These are phyloP conservation scores for Indicator maculatus DNA, from an alignment of 2,113 vertebrate species.

Conservation along the genomic window DNA sequence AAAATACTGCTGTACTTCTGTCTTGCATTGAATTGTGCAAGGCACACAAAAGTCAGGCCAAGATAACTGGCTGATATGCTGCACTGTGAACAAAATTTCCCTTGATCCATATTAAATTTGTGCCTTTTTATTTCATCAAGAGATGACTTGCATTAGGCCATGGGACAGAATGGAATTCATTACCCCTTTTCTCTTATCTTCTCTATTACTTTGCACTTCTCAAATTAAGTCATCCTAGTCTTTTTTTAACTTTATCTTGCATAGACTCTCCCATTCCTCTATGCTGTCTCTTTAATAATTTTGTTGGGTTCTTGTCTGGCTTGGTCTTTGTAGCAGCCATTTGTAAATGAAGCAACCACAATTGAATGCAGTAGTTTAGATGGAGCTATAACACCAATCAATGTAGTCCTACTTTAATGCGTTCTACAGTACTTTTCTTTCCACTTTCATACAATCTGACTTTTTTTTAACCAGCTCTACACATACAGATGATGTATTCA, in stretches of 20 bases:
- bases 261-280: not conserved
- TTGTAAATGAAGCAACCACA: conserved; percentile 8
- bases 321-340: not conserved
- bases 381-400: not conserved
- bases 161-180: conserved; percentile 17
- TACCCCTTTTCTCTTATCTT: conserved; percentile 33
- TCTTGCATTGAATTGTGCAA: not conserved
- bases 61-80: not conserved
- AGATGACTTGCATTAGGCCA: conserved; percentile 16
- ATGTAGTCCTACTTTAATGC: not conserved
- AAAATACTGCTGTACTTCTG: not conserved
- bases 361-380: not conserved
- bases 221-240: conserved; percentile 15
- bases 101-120: conserved; percentile 49
- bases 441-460: not conserved
- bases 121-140: conserved; percentile 58
- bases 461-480: not conserved
- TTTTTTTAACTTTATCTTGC: conserved; percentile 6
- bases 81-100: conserved; percentile 14
- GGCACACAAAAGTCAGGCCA: not conserved
- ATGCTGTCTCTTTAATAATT: not conserved
- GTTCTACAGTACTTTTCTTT: not conserved
- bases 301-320: not conserved
- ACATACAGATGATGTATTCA: not conserved
- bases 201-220: conserved; percentile 56